Evolutionary conservation across 2,888 invertebrate genomes (phyloP).

Genomic region (Tortrix viridana): DNA sequence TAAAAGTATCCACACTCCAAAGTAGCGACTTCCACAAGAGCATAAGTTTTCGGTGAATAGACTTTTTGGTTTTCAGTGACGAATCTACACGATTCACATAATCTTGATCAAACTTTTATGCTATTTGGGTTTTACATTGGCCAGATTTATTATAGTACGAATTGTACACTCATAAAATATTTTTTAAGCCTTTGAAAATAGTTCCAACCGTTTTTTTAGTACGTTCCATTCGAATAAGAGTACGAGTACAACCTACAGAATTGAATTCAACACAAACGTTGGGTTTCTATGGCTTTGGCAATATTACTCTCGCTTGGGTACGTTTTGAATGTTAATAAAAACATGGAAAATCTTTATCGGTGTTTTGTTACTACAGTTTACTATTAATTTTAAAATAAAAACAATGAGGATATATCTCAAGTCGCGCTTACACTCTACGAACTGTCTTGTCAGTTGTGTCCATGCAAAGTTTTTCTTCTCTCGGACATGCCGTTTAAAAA

Average conservation of each 20-base stretch:
- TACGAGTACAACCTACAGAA: neutral
- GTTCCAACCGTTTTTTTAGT: slow-evolving; percentile 1
- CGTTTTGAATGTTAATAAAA: neutral
- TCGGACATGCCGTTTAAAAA: no score
- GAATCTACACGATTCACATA: no score
- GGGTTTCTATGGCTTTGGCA: neutral
- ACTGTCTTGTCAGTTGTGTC: no score
- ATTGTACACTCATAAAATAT: slow-evolving; percentile 33
- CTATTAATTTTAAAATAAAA: no score
- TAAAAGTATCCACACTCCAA: no score
- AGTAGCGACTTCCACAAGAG: no score
- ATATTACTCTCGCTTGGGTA: neutral
- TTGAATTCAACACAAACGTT: slow-evolving; percentile 1
- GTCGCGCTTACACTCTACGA: no score
- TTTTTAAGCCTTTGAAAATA: slow-evolving; percentile 18
- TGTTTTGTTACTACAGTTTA: neutral
- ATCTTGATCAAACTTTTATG: slow-evolving; percentile 4
- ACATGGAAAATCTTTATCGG: neutral
- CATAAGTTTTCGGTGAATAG: no score
- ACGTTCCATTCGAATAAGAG: slow-evolving; percentile 1
- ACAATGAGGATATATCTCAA: no score
- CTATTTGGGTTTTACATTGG: slow-evolving; percentile 3
- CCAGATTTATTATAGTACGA: slow-evolving; percentile 31
- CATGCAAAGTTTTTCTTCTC: no score
- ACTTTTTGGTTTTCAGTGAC: no score